A percentile compares a stretch with the other conserved stretches of the same genome.
phyloP scores from a whole-genome alignment of 2,113 vertebrate species.

The Siphamia tubifer region DNA sequence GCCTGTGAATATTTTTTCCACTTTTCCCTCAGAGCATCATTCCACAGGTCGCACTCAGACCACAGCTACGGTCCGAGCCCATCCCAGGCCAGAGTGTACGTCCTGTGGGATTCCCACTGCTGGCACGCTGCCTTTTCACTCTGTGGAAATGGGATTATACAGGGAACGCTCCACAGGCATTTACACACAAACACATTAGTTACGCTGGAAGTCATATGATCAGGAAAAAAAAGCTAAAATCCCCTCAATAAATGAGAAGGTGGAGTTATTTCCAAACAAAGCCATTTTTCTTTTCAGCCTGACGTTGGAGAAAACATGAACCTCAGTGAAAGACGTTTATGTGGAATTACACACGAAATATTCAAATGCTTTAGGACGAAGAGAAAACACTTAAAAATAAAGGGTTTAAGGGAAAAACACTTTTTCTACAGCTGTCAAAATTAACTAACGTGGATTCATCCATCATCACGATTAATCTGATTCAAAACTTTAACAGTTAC shows the following conservation, averaged over 20 bases:
- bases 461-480: too few species aligned
- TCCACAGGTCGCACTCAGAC: conserved; percentile 1
- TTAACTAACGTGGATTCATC: too few species aligned
- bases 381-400: too few species aligned
- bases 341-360: too few species aligned
- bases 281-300: background rate
- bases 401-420: too few species aligned
- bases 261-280: conserved; percentile 28
- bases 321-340: background rate
- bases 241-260: conserved; percentile 31
- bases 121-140: conserved; percentile 27
- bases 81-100: background rate
- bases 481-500: too few species aligned
- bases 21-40: too few species aligned
- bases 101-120: conserved; percentile 36
- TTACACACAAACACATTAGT: conserved; percentile 43
- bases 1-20: too few species aligned
- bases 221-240: conserved; percentile 20
- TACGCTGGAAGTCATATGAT: conserved; percentile 25
- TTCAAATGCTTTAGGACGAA: too few species aligned
- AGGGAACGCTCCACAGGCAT: conserved; percentile 28
- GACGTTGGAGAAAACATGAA: background rate
- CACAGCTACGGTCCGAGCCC: conserved; percentile 2
- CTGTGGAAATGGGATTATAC: conserved; percentile 52
- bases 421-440: too few species aligned